These are phyloP conservation scores for Aphidoletes aphidimyza DNA, from an alignment of 2,888 invertebrate species.

Conservation along the genomic window DNA sequence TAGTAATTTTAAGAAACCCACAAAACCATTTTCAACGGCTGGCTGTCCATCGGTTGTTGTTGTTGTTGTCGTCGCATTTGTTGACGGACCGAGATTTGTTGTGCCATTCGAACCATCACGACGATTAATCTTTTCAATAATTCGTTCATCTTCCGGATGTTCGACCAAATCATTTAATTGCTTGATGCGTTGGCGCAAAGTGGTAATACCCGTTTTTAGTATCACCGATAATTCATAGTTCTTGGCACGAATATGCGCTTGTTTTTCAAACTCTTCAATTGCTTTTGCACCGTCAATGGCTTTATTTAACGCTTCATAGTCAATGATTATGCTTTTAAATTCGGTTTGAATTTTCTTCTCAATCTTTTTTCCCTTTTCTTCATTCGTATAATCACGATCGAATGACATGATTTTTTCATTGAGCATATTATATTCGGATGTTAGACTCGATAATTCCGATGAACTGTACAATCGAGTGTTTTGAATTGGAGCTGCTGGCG, in stretches of 20 bases:
- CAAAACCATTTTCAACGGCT: not conserved
- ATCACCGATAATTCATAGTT: not conserved
- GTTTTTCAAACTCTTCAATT: constrained; percentile 55
- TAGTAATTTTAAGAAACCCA: constrained; percentile 55
- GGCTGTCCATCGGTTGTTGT: not conserved
- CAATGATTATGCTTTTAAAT: constrained; percentile 54
- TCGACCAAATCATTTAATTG: constrained; percentile 49
- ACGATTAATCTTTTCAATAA: constrained; percentile 38
- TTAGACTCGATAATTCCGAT: not conserved
- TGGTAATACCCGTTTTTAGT: constrained; percentile 44
- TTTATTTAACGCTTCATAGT: constrained; percentile 3
- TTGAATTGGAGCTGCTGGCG: not conserved
- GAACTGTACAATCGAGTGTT: constrained; percentile 15
- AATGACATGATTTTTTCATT: constrained; percentile 48
- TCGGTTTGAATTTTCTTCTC: constrained; percentile 53
- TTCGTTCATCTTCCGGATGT: constrained; percentile 4
- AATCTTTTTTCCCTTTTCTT: constrained; percentile 1
- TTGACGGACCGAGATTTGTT: not conserved
- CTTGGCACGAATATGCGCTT: constrained; percentile 6
- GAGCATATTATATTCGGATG: constrained; percentile 12
- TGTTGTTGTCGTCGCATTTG: not conserved
- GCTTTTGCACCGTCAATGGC: constrained; percentile 53
- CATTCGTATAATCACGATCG: constrained; percentile 20
- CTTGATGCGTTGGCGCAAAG: constrained; percentile 8
- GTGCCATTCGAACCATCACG: not conserved